These are phyloP conservation scores for Mermis nigrescens DNA, from an alignment of 2,888 invertebrate genomes.

Conservation along the genomic window DNA sequence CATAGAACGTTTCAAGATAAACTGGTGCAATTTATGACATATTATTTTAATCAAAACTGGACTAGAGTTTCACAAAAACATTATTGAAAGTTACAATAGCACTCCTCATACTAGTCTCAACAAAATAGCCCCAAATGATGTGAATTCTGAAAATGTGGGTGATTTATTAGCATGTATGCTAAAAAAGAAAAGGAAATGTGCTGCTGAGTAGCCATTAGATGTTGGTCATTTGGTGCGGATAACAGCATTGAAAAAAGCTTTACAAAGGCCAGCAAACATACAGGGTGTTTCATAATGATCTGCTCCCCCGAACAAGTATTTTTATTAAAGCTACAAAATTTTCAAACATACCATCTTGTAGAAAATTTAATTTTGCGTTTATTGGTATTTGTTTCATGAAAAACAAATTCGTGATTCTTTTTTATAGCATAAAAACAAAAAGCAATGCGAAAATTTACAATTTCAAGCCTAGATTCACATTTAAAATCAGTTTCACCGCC, in stretches of 20 bases:
- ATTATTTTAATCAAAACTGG: not conserved
- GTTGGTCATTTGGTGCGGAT: not conserved
- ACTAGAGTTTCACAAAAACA: not conserved
- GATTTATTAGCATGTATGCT: not conserved
- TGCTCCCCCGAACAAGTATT: too few species aligned
- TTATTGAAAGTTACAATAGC: not conserved
- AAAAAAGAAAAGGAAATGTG: not conserved
- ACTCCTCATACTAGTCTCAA: not conserved
- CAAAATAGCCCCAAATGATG: not conserved
- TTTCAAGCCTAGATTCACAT: too few species aligned
- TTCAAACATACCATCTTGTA: too few species aligned
- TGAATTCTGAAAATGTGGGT: not conserved
- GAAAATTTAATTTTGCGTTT: too few species aligned
- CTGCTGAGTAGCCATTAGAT: not conserved
- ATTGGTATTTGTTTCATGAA: too few species aligned
- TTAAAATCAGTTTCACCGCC: too few species aligned
- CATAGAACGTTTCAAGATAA: not conserved
- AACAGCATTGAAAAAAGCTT: not conserved
- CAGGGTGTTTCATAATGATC: too few species aligned
- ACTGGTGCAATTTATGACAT: not conserved
- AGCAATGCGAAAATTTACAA: too few species aligned
- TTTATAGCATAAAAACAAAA: too few species aligned
- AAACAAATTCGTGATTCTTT: too few species aligned
- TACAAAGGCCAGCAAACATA: not conserved
- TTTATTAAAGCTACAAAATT: too few species aligned